A percentile compares a stretch with the other conserved stretches of the same genome.
These are phyloP conservation scores for Mastigias papua DNA, from an alignment of 30 jellyfish, hydroid and myxozoan species.

Conservation along the genomic window DNA sequence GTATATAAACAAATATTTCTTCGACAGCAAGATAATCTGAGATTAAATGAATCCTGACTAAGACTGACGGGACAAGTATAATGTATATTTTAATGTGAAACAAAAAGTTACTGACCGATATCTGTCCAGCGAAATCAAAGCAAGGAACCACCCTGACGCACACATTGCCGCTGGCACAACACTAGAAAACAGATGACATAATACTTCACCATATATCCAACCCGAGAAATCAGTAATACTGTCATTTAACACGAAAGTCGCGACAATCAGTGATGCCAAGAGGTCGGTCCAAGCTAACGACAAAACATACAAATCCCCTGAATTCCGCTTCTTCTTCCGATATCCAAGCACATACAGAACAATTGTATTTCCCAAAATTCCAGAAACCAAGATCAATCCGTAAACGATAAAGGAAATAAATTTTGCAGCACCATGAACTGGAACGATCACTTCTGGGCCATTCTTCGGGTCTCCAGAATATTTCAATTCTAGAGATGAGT, in stretches of 20 bases:
- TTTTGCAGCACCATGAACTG: constrained; percentile 15
- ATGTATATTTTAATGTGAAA: too few species aligned
- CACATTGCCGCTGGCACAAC: constrained; percentile 31
- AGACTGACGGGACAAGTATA: too few species aligned
- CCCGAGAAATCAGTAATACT: constrained; percentile 16
- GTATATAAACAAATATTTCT: too few species aligned
- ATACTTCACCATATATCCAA: constrained; percentile 62
- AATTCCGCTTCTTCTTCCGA: constrained; percentile 40
- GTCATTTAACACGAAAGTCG: constrained; percentile 38
- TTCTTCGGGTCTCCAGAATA: neutral
- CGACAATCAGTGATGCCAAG: constrained; percentile 39
- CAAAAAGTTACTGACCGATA: too few species aligned
- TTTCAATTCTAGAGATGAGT: neutral
- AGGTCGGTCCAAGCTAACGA: constrained; percentile 51
- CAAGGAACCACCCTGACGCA: constrained; percentile 55
- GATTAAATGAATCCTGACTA: too few species aligned
- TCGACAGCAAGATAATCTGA: too few species aligned
- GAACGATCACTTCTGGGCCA: neutral
- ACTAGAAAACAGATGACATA: constrained; percentile 51
- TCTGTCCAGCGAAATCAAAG: constrained; percentile 42
- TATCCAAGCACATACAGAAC: constrained; percentile 62
- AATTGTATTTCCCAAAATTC: constrained; percentile 55
- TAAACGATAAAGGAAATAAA: constrained; percentile 7
- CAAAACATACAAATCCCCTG: constrained; percentile 52
- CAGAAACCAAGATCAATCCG: constrained; percentile 23